These are phyloP conservation scores for Steatornis caripensis DNA, from an alignment of 2,113 vertebrate species.

Conservation along the genomic window DNA sequence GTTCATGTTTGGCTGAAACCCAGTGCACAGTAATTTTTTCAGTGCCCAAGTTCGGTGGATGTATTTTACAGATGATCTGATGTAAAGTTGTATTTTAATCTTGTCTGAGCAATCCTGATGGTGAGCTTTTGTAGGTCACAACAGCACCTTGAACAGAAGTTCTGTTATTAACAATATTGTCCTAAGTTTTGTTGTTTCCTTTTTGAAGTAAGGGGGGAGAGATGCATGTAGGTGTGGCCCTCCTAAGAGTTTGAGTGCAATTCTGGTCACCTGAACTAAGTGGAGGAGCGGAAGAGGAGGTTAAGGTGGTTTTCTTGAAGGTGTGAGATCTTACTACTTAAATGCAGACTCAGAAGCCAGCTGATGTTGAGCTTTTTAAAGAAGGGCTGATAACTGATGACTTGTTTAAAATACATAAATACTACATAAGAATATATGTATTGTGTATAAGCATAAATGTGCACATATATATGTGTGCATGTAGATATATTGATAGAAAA, in stretches of 20 bases:
- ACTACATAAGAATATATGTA: rapidly evolving
- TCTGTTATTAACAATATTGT: background rate
- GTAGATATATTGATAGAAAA: no score
- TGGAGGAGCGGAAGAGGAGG: background rate
- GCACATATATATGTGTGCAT: rapidly evolving
- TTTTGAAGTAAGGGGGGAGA: no score
- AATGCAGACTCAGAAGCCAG: background rate
- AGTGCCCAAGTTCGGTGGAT: background rate
- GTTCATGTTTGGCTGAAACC: background rate
- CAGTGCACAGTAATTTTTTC: background rate
- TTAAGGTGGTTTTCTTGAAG: background rate
- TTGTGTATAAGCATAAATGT: rapidly evolving
- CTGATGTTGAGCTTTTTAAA: background rate
- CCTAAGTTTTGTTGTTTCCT: no score
- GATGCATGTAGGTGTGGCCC: rapidly evolving
- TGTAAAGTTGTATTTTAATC: background rate
- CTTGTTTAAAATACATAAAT: background rate
- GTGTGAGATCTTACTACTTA: background rate
- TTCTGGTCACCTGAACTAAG: background rate
- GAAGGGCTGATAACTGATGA: background rate
- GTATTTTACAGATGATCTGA: background rate
- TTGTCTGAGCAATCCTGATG: background rate
- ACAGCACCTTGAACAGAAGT: background rate
- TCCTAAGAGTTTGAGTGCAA: background rate
- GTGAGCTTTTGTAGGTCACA: background rate